Base-by-base conservation (phyloP, 2,113 vertebrate species). In the Setophaga kirtlandii region DNA sequence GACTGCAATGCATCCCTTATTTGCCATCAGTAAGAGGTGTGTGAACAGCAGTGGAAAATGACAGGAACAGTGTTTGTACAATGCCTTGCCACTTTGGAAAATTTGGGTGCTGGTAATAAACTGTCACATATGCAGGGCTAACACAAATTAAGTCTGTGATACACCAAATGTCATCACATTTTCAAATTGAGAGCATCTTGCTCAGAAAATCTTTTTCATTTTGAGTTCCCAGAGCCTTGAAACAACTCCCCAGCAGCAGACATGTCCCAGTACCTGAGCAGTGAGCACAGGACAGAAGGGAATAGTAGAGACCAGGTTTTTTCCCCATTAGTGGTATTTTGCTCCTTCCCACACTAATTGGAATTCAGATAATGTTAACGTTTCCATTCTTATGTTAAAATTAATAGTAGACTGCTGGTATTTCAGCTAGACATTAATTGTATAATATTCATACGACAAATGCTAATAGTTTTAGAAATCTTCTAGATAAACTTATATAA, bases 361-460 rank as follows among this genome's bases (percentile, higher is more conserved):
- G 73, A 89, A 93, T 96, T 95, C 93, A 96, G 85, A 78, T 81
- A 92, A 86, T 74, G 88, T 90, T 93, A 81, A 85, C 33, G 5
- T 95, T 93, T 89, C 90, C 88, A 95, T 96, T 97, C 94, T 96
- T 96, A 93, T 93, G 92, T 75, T 93, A 96, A 96, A 96, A 93
- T 96, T 96, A 96, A 96, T 95, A 94, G 93, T 67, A 96, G 94
- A 88, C 90, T 95, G 92, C 92, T 92, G 92, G 83, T 95, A 93
- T 94, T 95, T 92, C 93, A 94, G 76, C 89, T 77, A 92, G 92
- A 95, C 90, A 68, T 92, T 97, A 94, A 96, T 94, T 94, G 90
- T 95, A 87, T 96, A 95, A 96, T 96, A 90, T 96, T 95, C 93
- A 89, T 71, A 88, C 8, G 92, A 92, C 95, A 93, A 96, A 96